These are phyloP conservation scores for Mallotus villosus DNA, from an alignment of 2,797 vertebrate species.

Conservation along the genomic window DNA sequence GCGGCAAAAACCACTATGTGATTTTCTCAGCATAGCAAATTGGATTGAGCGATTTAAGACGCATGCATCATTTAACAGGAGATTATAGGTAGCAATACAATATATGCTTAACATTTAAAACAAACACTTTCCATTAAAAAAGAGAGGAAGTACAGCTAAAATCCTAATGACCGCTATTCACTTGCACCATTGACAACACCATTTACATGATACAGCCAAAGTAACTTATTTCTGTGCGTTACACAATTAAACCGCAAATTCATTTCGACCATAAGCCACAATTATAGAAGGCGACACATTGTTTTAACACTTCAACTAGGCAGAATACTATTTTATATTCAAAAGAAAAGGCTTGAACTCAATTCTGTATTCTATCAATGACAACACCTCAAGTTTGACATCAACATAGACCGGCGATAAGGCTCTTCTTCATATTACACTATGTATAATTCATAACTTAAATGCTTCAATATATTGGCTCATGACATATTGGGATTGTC, in stretches of 20 bases:
- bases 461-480: conserved; percentile 17
- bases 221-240: conserved; percentile 32
- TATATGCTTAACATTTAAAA: conserved; percentile 39
- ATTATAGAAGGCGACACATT: conserved; percentile 39
- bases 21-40: conserved; percentile 25
- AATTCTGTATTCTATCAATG: conserved; percentile 32
- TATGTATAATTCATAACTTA: conserved; percentile 24
- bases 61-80: conserved; percentile 51
- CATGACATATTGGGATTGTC: conserved; percentile 47
- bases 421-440: conserved; percentile 46
- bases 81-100: conserved; percentile 41
- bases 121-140: conserved; percentile 50
- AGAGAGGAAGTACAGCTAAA: conserved; percentile 45
- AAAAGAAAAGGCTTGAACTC: conserved; percentile 44
- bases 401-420: conserved; percentile 62
- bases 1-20: background rate
- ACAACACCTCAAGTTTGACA: conserved; percentile 56
- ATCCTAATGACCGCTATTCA: conserved; percentile 50
- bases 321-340: conserved; percentile 30
- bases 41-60: conserved; percentile 29
- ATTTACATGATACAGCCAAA: conserved; percentile 45
- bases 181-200: conserved; percentile 52
- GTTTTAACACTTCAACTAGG: conserved; percentile 49
- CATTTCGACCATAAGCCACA: conserved; percentile 49
- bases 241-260: conserved; percentile 49